Percentiles rank a stretch among this genome's conserved stretches.
Conservation (phyloP, 2,888 invertebrate genomes). For the Siphlonurus alternatus region DNA sequence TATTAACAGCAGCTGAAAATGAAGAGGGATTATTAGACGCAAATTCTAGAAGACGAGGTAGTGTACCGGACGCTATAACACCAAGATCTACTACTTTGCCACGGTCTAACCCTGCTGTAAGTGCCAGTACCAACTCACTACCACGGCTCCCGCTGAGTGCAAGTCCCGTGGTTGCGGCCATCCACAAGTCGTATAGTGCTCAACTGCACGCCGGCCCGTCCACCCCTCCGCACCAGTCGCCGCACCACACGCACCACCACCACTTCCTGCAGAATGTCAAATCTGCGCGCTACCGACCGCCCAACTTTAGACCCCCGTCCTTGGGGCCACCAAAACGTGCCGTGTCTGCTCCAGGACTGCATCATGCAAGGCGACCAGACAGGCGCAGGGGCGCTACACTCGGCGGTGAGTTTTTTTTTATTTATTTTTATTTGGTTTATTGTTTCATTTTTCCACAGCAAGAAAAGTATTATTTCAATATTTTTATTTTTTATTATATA, state of each 20-base stretch:
- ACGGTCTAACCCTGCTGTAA: conserved; percentile 26
- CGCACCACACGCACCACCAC: conserved; percentile 19
- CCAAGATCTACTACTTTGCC: conserved; percentile 42
- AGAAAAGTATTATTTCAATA: neutral
- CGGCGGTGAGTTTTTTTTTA: neutral
- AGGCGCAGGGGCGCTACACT: neutral
- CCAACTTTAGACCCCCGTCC: conserved; percentile 41
- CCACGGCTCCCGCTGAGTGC: conserved; percentile 50
- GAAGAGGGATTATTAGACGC: conserved; percentile 15
- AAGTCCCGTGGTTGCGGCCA: conserved; percentile 20
- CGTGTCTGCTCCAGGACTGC: conserved; percentile 57
- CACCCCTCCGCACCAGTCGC: neutral
- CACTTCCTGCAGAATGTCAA: conserved; percentile 49
- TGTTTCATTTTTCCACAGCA: too few relatives aligned
- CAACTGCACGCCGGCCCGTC: conserved; percentile 5
- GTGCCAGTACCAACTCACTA: conserved; percentile 50
- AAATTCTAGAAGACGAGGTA: conserved; percentile 31
- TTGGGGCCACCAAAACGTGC: conserved; percentile 46
- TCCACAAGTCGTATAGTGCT: conserved; percentile 47
- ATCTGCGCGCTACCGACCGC: conserved; percentile 73
- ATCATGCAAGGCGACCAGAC: conserved; percentile 27
- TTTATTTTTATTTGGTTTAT: neutral
- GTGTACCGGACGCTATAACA: conserved; percentile 36
- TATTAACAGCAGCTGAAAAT: conserved; percentile 2
- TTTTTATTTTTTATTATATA: neutral